Percentiles rank a stretch among this genome's conserved stretches.
Conservation (phyloP, 2,888 invertebrate genomes). For the Lissocephala sabroskyi region DNA sequence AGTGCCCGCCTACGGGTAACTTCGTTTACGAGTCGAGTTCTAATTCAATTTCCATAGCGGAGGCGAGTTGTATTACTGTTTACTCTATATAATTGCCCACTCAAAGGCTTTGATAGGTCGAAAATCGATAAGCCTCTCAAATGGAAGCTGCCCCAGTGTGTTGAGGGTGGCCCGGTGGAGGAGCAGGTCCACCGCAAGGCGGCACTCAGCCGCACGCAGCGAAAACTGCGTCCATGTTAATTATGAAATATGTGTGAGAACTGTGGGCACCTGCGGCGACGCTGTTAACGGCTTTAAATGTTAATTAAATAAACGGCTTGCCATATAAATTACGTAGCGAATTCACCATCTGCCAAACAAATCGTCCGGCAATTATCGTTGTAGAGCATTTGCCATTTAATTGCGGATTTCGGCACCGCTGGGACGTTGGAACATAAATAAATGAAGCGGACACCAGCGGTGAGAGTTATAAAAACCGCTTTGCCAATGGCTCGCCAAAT, state of each 20-base stretch:
- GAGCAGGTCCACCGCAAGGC: conserved; percentile 21
- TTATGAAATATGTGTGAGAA: conserved; percentile 15
- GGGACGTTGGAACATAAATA: conserved; percentile 6
- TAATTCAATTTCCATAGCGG: no score
- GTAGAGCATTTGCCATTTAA: conserved; percentile 31
- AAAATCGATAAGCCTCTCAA: conserved; percentile 50
- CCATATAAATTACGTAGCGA: conserved; percentile 31
- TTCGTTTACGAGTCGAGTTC: no score
- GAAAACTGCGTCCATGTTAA: conserved; percentile 18
- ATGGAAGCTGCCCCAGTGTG: conserved; percentile 20
- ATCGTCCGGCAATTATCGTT: conserved; percentile 29
- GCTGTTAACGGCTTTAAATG: neutral
- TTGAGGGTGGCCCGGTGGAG: neutral
- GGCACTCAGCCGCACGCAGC: conserved; percentile 31
- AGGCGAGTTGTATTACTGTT: no score
- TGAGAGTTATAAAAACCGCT: conserved; percentile 6
- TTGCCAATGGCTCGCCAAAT: conserved; percentile 12
- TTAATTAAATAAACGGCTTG: conserved; percentile 35
- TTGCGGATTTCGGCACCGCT: conserved; percentile 7
- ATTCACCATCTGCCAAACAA: no score
- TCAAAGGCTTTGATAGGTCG: conserved; percentile 35
- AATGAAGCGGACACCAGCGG: conserved; percentile 11
- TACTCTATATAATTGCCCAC: conserved; percentile 51
- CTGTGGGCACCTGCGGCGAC: no score
- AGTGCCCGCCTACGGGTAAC: no score